Conservation (phyloP, 1,140 invertebrate genomes). For the Psix sp. region DNA sequence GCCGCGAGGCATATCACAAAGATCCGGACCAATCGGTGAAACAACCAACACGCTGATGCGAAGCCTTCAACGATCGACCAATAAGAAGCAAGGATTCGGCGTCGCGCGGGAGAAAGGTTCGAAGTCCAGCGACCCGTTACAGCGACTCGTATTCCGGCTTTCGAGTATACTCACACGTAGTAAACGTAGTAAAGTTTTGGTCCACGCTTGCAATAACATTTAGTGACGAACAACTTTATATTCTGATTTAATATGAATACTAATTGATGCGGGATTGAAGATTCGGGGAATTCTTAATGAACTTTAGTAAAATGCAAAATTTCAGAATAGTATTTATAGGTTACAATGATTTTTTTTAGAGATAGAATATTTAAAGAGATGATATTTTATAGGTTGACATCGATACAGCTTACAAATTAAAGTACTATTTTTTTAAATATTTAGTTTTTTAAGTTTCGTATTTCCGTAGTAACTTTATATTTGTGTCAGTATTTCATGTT, state of each 20-base stretch:
- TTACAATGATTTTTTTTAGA: too few species aligned
- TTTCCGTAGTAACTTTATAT: too few species aligned
- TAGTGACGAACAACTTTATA: slow-evolving; percentile 3
- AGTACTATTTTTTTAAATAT: too few species aligned
- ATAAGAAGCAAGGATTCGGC: slow-evolving; percentile 58
- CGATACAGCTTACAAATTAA: too few species aligned
- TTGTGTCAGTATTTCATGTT: background rate
- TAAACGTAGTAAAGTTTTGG: slow-evolving; percentile 54
- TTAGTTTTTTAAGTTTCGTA: too few species aligned
- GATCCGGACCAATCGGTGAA: slow-evolving; percentile 54
- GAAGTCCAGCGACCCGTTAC: slow-evolving; percentile 66
- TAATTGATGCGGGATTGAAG: background rate
- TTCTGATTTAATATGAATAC: background rate
- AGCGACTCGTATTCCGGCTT: slow-evolving; percentile 42
- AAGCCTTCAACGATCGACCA: slow-evolving; percentile 61
- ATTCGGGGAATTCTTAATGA: too few species aligned
- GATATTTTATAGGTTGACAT: too few species aligned
- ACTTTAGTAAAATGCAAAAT: too few species aligned
- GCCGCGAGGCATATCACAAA: slow-evolving; percentile 49
- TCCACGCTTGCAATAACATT: slow-evolving; percentile 26
- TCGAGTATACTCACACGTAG: slow-evolving; percentile 48
- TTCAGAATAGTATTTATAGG: too few species aligned
- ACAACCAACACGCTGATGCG: slow-evolving; percentile 39
- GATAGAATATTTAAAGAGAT: too few species aligned
- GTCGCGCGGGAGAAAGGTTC: slow-evolving; percentile 65